A percentile compares a stretch with the other conserved stretches of the same genome.
Conservation (phyloP, 2,113 vertebrate species). For the Rana temporaria region DNA sequence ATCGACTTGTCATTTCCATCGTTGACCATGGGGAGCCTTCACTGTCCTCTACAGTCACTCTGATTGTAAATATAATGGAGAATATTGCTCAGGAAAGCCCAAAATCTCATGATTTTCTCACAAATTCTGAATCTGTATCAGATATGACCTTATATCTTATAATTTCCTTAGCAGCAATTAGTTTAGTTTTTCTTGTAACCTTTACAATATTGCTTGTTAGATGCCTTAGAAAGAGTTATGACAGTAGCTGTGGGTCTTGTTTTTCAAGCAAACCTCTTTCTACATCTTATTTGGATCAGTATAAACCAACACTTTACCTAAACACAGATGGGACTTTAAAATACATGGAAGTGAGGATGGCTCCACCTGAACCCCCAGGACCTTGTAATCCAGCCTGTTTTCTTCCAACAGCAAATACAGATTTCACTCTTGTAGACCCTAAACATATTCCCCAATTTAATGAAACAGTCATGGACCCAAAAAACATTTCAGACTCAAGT, state of each 20-base stretch:
- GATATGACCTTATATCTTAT: conserved; percentile 85
- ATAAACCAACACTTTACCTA: conserved; percentile 85
- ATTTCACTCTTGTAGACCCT: conserved; percentile 73
- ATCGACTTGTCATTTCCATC: no score
- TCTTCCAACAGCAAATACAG: conserved; percentile 80
- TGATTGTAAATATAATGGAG: conserved; percentile 84
- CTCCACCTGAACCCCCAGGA: conserved; percentile 81
- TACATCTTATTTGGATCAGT: conserved; percentile 77
- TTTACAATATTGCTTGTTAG: conserved; percentile 72
- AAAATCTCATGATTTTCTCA: conserved; percentile 70
- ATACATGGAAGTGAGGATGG: conserved; percentile 90
- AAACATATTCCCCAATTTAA: conserved; percentile 66
- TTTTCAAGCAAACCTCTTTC: conserved; percentile 69
- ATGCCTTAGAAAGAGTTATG: conserved; percentile 68
- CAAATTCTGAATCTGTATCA: conserved; percentile 67
- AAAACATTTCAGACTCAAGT: conserved; percentile 17
- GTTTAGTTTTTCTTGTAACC: conserved; percentile 66
- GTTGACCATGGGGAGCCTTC: no score
- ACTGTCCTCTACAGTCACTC: conserved; percentile 72
- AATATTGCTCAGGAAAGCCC: conserved; percentile 69
- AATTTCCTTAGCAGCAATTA: conserved; percentile 71
- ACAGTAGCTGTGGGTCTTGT: conserved; percentile 70
- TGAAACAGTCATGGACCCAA: conserved; percentile 64
- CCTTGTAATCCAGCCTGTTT: conserved; percentile 84
- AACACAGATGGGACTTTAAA: conserved; percentile 85